phyloP scores from a whole-genome alignment of 2,888 invertebrate genomes.

The Orchesella flavescens region DNA sequence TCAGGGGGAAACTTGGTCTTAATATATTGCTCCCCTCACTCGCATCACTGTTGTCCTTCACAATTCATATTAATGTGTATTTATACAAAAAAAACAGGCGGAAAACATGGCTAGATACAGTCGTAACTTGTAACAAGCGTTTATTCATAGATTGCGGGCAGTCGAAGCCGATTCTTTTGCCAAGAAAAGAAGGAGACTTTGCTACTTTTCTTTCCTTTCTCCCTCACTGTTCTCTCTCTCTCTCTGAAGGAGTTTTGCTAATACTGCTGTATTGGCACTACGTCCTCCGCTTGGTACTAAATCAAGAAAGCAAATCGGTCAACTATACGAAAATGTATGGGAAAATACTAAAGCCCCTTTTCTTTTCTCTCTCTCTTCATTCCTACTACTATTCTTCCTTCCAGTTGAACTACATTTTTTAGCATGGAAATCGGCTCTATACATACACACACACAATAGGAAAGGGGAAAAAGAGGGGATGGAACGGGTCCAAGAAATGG shows the following conservation, averaged over 20 bases:
- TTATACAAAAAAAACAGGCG: slow-evolving; percentile 32
- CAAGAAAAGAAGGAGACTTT: slow-evolving; percentile 35
- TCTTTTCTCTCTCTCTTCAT: slow-evolving; percentile 9
- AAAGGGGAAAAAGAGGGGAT: not conserved
- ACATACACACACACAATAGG: not conserved
- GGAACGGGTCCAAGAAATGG: slow-evolving; percentile 54
- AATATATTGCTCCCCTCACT: not conserved
- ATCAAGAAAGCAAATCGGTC: slow-evolving; percentile 56
- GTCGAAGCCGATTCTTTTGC: slow-evolving; percentile 44
- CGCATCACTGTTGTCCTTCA: slow-evolving; percentile 45
- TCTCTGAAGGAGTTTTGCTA: slow-evolving; percentile 11
- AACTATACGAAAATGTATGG: slow-evolving; percentile 15
- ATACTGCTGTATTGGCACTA: slow-evolving; percentile 53
- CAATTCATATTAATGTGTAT: slow-evolving; percentile 57
- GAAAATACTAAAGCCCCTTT: not conserved
- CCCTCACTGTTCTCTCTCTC: not conserved
- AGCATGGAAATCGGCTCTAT: slow-evolving; percentile 1
- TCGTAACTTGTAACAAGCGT: slow-evolving; percentile 13
- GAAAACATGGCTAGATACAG: slow-evolving; percentile 30
- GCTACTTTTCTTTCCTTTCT: not conserved
- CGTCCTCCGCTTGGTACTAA: slow-evolving; percentile 43
- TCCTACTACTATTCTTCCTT: not conserved
- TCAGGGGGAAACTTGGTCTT: slow-evolving; percentile 15
- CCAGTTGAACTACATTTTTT: not conserved
- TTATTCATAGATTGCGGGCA: slow-evolving; percentile 39